phyloP scores from a whole-genome alignment of 2,888 invertebrate species.

The Caenorhabditis sp. region DNA sequence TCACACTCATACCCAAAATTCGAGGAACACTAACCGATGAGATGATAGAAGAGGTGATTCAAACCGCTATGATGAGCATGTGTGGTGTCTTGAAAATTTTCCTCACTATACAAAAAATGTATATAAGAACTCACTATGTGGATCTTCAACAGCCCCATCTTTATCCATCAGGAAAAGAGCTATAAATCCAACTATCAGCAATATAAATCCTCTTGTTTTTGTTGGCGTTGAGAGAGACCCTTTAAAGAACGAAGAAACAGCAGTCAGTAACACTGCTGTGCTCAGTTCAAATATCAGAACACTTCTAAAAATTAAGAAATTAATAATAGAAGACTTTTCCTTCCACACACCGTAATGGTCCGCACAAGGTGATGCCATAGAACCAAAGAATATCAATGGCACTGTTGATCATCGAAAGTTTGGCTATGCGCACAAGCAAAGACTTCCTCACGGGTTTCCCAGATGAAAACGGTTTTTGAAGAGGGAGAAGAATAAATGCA shows the following conservation, averaged over 20 bases:
- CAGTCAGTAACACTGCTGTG: conserved; percentile 81
- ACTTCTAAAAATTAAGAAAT: conserved; percentile 69
- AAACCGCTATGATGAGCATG: conserved; percentile 81
- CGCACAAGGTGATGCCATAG: conserved; percentile 82
- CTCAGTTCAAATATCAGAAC: conserved; percentile 82
- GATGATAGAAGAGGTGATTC: conserved; percentile 81
- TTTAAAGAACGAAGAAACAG: conserved; percentile 81
- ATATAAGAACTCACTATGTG: conserved; percentile 80
- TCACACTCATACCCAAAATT: no score
- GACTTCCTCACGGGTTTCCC: conserved; percentile 79
- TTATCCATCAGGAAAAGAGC: conserved; percentile 82
- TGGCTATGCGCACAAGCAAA: conserved; percentile 67
- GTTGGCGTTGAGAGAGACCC: conserved; percentile 70
- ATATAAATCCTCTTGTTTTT: conserved; percentile 80
- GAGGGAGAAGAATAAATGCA: conserved; percentile 80
- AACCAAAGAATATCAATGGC: conserved; percentile 81
- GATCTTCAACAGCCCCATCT: conserved; percentile 80
- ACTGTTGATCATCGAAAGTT: conserved; percentile 73
- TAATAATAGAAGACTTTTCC: neutral
- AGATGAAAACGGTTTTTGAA: conserved; percentile 81
- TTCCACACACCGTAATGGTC: conserved; percentile 80
- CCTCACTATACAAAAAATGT: conserved; percentile 1
- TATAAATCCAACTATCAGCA: conserved; percentile 81
- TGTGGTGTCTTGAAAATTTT: conserved; percentile 77
- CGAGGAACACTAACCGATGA: conserved; percentile 77